phyloP scores from a whole-genome alignment of 2,797 vertebrate species.

The Poecile montanus region DNA sequence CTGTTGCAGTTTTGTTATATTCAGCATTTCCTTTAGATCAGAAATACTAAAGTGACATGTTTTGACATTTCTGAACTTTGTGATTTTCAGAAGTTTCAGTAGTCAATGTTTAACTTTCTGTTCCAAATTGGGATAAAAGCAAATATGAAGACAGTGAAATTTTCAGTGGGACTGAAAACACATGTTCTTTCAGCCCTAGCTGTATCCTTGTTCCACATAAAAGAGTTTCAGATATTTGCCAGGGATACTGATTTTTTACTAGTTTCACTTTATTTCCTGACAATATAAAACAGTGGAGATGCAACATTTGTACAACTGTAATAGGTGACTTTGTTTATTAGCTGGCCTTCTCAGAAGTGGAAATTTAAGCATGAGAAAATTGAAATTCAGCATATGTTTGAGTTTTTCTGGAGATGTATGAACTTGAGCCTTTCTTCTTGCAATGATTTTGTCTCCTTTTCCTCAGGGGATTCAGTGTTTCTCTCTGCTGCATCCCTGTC shows the following conservation, averaged over 20 bases:
- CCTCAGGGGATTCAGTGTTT: not conserved
- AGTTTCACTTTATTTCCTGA: constrained; percentile 20
- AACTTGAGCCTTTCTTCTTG: not conserved
- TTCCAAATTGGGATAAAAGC: constrained; percentile 56
- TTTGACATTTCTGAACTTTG: constrained; percentile 60
- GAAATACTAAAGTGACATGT: constrained; percentile 38
- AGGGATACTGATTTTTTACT: constrained; percentile 23
- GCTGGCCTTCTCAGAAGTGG: not conserved
- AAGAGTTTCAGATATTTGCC: constrained; percentile 45
- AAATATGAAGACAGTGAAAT: constrained; percentile 50
- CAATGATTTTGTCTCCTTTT: not conserved
- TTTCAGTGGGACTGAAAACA: constrained; percentile 64
- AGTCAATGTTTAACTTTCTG: constrained; percentile 37
- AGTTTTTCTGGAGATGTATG: not conserved
- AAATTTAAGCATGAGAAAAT: constrained; percentile 5
- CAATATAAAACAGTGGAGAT: not conserved
- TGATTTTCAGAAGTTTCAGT: constrained; percentile 59
- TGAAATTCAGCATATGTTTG: constrained; percentile 8
- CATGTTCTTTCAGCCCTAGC: constrained; percentile 42
- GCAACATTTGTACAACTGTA: not conserved
- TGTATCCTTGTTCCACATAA: constrained; percentile 29
- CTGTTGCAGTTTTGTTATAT: constrained; percentile 36
- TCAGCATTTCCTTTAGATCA: constrained; percentile 52
- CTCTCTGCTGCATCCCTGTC: not conserved
- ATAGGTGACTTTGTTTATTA: constrained; percentile 35